These are phyloP conservation scores for Lerema accius DNA, from an alignment of 1,140 invertebrate species.

Conservation along the genomic window DNA sequence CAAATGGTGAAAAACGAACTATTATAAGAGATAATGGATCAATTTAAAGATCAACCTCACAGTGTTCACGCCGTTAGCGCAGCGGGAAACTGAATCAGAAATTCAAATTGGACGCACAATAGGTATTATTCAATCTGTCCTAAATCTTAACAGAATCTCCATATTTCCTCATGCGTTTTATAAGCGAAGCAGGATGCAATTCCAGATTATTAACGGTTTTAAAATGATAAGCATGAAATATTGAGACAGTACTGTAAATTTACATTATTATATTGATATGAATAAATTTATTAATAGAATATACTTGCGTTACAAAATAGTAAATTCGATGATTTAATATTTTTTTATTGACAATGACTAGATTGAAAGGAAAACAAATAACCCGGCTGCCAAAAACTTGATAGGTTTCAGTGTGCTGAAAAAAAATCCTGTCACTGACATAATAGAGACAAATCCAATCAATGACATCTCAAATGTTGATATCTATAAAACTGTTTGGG, in stretches of 20 bases:
- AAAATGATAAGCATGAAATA: not conserved
- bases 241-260: not conserved
- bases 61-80: constrained; percentile 19
- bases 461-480: too few species aligned
- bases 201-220: constrained; percentile 5
- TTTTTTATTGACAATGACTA: too few species aligned
- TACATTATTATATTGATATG: too few species aligned
- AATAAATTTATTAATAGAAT: too few species aligned
- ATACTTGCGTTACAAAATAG: too few species aligned
- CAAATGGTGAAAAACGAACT: constrained; percentile 9
- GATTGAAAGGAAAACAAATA: too few species aligned
- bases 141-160: constrained; percentile 25
- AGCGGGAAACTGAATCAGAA: constrained; percentile 31
- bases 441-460: too few species aligned
- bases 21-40: constrained; percentile 15
- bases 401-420: too few species aligned
- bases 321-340: too few species aligned
- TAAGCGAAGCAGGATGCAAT: not conserved
- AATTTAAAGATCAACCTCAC: constrained; percentile 13
- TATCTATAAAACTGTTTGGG: too few species aligned
- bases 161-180: constrained; percentile 1
- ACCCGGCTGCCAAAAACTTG: too few species aligned
- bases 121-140: constrained; percentile 32
- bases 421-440: too few species aligned
- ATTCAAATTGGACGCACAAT: constrained; percentile 35